Percentiles rank a stretch among this genome's conserved stretches.
Conservation (phyloP, 64 coral and sea anemone species). For the Pachyseris speciosa region DNA sequence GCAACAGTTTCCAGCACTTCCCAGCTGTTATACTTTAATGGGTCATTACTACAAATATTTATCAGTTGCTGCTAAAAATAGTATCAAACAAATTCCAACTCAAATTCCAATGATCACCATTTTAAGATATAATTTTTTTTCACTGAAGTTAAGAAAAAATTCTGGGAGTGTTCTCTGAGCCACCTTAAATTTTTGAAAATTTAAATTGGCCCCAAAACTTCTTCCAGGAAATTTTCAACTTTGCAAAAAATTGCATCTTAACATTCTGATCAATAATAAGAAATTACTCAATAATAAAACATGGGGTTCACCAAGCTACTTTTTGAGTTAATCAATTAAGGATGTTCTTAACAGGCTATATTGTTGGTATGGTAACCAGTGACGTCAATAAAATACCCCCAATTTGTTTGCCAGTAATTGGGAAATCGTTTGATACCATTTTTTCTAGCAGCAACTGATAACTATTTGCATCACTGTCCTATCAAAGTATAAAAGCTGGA, state of each 20-base stretch:
- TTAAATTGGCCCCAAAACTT: not conserved
- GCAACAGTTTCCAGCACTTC: not conserved
- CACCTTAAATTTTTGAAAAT: not conserved
- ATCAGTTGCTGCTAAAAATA: not conserved
- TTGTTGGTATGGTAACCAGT: not conserved
- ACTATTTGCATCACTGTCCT: not conserved
- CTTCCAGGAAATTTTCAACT: not conserved
- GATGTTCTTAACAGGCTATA: not conserved
- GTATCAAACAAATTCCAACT: not conserved
- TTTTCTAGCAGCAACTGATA: not conserved
- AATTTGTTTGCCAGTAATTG: not conserved
- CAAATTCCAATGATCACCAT: not conserved
- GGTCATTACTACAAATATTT: not conserved
- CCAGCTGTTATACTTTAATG: not conserved
- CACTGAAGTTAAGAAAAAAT: not conserved
- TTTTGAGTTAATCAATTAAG: not conserved
- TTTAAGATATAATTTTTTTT: not conserved
- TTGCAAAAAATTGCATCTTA: not conserved
- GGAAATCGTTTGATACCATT: not conserved
- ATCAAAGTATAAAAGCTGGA: constrained; percentile 7
- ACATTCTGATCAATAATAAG: not conserved
- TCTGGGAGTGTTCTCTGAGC: not conserved
- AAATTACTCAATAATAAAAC: not conserved
- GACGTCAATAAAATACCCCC: not conserved
- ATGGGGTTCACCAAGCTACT: not conserved